phyloP scores from a whole-genome alignment of 2,797 vertebrate species.

The Anas georgica region DNA sequence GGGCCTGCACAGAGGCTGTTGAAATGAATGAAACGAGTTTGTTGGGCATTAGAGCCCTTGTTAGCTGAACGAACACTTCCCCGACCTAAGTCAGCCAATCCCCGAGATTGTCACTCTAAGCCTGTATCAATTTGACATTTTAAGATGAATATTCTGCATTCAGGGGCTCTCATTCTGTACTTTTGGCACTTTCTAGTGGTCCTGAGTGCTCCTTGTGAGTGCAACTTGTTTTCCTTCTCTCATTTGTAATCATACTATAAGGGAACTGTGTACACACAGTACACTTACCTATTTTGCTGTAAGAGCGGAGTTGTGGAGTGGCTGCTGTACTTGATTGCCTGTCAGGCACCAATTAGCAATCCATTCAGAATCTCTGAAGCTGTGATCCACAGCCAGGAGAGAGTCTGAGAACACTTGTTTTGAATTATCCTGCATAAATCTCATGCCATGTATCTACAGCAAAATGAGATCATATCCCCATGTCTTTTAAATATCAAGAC shows the following conservation, averaged over 20 bases:
- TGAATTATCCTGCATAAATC: constrained; percentile 44
- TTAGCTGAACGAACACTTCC: neutral
- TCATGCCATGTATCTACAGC: constrained; percentile 1
- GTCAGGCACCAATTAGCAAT: constrained; percentile 65
- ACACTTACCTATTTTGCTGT: constrained; percentile 50
- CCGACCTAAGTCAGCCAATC: neutral
- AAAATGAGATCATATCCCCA: constrained; percentile 34
- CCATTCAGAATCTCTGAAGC: constrained; percentile 53
- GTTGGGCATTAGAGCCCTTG: neutral
- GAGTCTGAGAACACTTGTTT: constrained; percentile 61
- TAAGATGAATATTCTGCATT: constrained; percentile 16
- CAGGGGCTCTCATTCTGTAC: constrained; percentile 14
- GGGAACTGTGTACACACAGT: constrained; percentile 28
- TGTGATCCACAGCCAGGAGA: constrained; percentile 54
- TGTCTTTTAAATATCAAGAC: constrained; percentile 23
- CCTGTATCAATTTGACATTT: neutral
- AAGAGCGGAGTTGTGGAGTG: constrained; percentile 42
- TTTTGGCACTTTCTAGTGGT: constrained; percentile 47
- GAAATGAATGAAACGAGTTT: neutral
- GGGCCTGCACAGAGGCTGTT: neutral
- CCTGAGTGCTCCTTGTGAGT: constrained; percentile 32
- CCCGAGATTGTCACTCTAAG: neutral
- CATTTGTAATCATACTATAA: neutral
- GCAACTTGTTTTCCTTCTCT: constrained; percentile 37
- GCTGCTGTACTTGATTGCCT: constrained; percentile 46